Evolutionary conservation across 2,888 invertebrate species (phyloP).

Genomic region (Lottia gigantea): DNA sequence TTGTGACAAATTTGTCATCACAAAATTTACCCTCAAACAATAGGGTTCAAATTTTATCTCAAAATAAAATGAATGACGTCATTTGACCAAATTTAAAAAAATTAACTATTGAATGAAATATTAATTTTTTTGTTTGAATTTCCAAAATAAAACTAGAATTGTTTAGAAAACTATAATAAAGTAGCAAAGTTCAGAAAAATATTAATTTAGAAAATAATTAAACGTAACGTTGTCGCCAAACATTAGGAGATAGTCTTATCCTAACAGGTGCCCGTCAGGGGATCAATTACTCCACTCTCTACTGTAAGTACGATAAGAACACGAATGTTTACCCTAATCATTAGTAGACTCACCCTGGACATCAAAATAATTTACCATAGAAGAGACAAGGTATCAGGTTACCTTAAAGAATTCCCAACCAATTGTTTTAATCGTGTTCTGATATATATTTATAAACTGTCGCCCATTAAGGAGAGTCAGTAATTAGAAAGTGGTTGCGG

Average conservation of each 20-base stretch:
- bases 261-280: conserved; percentile 6
- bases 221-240: not conserved
- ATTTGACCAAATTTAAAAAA: no score
- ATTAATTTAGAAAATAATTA: not conserved
- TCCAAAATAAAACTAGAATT: no score
- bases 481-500: not conserved
- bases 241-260: not conserved
- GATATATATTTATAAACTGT: not conserved
- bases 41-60: no score
- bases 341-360: not conserved
- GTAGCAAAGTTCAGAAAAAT: not conserved
- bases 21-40: no score
- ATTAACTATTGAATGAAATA: no score
- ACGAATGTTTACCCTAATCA: not conserved
- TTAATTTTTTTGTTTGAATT: no score
- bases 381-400: not conserved
- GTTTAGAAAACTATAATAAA: no score
- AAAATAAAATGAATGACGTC: no score
- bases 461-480: not conserved
- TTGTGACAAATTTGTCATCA: no score
- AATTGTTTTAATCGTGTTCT: conserved; percentile 3
- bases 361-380: conserved; percentile 3
- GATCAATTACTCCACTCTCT: conserved; percentile 1
- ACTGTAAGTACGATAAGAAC: not conserved
- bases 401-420: not conserved